A percentile compares a stretch with the other conserved stretches of the same genome.
These are phyloP conservation scores for Hydrophis major DNA, from an alignment of 2,797 vertebrate genomes.

Conservation along the genomic window DNA sequence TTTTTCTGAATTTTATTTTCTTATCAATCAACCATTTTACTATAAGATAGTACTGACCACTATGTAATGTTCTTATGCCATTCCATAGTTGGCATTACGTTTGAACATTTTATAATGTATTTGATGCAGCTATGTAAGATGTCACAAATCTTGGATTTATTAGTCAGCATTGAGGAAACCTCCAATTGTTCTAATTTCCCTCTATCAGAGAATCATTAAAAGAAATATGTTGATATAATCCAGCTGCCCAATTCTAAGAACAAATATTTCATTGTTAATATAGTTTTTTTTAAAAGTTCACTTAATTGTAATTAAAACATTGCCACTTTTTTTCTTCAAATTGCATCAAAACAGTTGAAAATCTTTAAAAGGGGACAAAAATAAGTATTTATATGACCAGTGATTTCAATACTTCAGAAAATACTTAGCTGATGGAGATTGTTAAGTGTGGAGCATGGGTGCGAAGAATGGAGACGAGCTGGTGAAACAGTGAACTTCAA, in stretches of 20 bases:
- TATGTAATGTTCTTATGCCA: background rate
- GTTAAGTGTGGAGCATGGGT: too few species aligned
- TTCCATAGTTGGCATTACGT: background rate
- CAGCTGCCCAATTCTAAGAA: conserved; percentile 70
- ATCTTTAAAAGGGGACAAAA: background rate
- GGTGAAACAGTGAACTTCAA: too few species aligned
- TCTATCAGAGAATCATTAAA: conserved; percentile 63
- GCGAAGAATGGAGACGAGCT: too few species aligned
- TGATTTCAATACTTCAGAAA: background rate
- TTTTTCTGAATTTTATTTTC: background rate
- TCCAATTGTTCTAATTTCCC: background rate
- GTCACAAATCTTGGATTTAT: conserved; percentile 37
- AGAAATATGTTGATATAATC: conserved; percentile 60
- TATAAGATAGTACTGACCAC: background rate
- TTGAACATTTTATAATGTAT: accelerated
- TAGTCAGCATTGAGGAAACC: conserved; percentile 39
- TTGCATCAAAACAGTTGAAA: background rate
- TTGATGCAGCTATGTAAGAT: conserved; percentile 23
- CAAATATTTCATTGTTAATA: conserved; percentile 76
- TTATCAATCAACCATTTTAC: background rate
- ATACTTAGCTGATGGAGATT: background rate
- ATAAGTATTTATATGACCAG: conserved; percentile 7
- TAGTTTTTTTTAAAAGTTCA: conserved; percentile 40
- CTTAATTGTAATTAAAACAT: conserved; percentile 33
- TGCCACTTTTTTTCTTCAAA: background rate